Evolutionary conservation across 2,888 invertebrate genomes (phyloP), one percentile per base, ranked within the genome.

Genomic region (Sarcophaga variegata): DNA sequence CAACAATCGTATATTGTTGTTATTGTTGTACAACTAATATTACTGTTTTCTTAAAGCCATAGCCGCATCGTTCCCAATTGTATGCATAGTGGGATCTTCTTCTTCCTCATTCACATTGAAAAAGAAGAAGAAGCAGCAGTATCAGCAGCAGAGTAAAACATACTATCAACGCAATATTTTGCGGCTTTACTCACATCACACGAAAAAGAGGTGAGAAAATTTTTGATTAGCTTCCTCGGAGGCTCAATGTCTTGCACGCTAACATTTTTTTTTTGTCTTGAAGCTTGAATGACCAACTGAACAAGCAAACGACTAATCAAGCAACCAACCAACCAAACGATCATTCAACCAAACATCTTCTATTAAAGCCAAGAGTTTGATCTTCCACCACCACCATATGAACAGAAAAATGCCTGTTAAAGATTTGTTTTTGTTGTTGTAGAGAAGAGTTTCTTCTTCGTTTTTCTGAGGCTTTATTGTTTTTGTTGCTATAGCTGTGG

Each of bases 171-270:
- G 76, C 60, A 87, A 72, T 71, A 79, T 84, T 37, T 83, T 87
- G 85, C 88, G 85, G 85, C 86, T 86, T 86, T 81, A 83, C 87
- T 89, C 88, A 88, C 89, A 90, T 89, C 91, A 90, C 89, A 90
- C 91, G 90, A 92, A 91, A 92, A 92, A 92, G 93, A 92, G 93
- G 93, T 92, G 92, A 92, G 93, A 92, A 92, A 93, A 93, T 92
- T 93, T 91, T 92, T 92, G 93, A 92, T 92, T 93, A 92, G 92
- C 92, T 92, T 92, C 92, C 91, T 91, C 90, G 92, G 92, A 91
- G 92, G 90, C 90, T 82, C 84, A 84, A 87, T 82, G 70, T 81
- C 85, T 80, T 81, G 62, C 85, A 87, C 87, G 85, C 85, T 69
- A 87, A 77, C 87, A 77, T 83, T 80, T 59, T 37, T 37, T 37